Evolutionary conservation across 2,113 vertebrate species (phyloP), one percentile per base, ranked within the genome.

Genomic region (Pedionomus torquatus): DNA sequence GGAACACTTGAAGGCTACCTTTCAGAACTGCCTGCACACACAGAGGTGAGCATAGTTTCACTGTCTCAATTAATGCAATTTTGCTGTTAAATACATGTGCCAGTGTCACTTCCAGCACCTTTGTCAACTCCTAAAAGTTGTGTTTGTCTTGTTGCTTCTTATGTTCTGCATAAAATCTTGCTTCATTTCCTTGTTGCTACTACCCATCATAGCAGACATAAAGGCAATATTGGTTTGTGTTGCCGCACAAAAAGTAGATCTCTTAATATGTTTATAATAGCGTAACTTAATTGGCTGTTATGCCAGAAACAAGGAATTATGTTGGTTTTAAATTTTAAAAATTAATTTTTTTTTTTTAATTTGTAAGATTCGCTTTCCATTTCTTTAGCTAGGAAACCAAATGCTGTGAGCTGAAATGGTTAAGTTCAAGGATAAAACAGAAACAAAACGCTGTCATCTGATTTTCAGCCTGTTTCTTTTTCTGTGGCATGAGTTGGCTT

Each of bases 321-420:
- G 17, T 44, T 49, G 46, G 5, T 49, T 71, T 90, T 46, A 88
- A 75, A n/a, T n/a, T n/a, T n/a, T n/a, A n/a, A n/a, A n/a, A n/a
- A n/a, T n/a, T n/a, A n/a, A n/a, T n/a, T n/a, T n/a, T n/a, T n/a
- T n/a, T n/a, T n/a, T n/a, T n/a, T n/a, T 65, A 5, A n/a, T 80
- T 75, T 28, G 11, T 28, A n/a, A 28, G 3, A 39, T 30, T 54
- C 46, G 6, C 11, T 51, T 72, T 35, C 46, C 7, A 1, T n/a
- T 5, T 15, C 51, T 83, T 44, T 15, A 19, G 55, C 7, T 12
- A 37, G 26, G 39, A 5, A 70, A 9, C 5, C 11, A 30, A 26
- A 24, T 55, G 2, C 13, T 39, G 1, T 0, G 6, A 69, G 46
- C 1, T 65, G 20, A 39, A 72, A n/a, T 9, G 7, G 12, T 20